Base-by-base conservation (phyloP, 1,140 invertebrate species). In the Proctacanthus coquilletti region DNA sequence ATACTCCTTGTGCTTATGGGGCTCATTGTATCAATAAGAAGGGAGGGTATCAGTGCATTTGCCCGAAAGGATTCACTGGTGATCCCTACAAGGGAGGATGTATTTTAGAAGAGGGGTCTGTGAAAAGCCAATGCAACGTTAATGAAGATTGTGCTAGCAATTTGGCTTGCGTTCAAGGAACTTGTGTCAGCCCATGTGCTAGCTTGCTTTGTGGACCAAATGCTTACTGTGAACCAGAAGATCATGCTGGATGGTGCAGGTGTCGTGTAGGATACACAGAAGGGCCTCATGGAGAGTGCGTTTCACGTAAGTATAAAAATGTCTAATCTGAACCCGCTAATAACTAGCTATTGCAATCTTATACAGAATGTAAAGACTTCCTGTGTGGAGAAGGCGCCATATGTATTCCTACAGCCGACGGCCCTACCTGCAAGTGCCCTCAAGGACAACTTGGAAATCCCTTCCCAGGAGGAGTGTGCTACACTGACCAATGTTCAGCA, bases 371-470 rank as follows among this genome's bases (percentile, higher is more conserved):
- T 49, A 75, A 85, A 39, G 74, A 74, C 27, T 75, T 83, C 42
- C 69, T 77, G 21, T 93, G 87, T 54, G 84, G 77, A 2, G 51
- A 65, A n/a, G 82, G 80, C 46, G 85, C 85, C 2, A 76, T 84
- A 36, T 93, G 87, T 54, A 84, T 88, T 37, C 77, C 84, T n/a
- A 83, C 84, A 18, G 74, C 76, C 38, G 68, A 74, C 21, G 87
- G 85, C 17, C 82, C 84, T 11, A 87, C 84, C 2, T 93, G 87
- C 52, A 81, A 82, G 52, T 93, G 87, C 51, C 68, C 77, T 4
- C 77, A 84, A 55, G 84, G 86, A 21, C 82, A 78, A 51, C 72
- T 77, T 27, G 87, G 87, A 2, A 91, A 92, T 64, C 84, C 87
- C 14, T 92, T 91, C 66, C 82, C 85, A 5, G 87, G 87, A 19